Evolutionary conservation across 2,113 vertebrate species (phyloP).

Genomic region (Sialia sialis): DNA sequence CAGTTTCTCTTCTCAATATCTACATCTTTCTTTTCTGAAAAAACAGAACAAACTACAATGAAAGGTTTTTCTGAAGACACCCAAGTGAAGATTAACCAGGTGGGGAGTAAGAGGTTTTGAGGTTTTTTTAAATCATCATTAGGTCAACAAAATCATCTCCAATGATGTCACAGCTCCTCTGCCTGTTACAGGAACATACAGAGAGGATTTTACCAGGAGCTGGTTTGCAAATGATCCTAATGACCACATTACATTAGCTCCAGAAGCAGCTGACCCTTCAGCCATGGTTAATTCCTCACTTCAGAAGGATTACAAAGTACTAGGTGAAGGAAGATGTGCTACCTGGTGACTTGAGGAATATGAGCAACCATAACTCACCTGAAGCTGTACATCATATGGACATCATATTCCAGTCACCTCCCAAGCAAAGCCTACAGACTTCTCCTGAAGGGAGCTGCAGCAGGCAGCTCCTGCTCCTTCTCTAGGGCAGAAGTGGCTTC

Average conservation of each 20-base stretch:
- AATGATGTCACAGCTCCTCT: neutral
- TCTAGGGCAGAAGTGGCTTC: neutral
- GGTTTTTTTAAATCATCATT: neutral
- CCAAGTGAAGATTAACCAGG: neutral
- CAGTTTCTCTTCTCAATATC: neutral
- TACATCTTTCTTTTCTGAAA: neutral
- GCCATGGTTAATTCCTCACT: neutral
- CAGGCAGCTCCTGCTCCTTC: neutral
- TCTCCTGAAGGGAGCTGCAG: neutral
- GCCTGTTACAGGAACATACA: neutral
- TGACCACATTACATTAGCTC: neutral
- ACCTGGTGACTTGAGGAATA: neutral
- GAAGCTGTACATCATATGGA: rapidly evolving
- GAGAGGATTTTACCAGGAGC: neutral
- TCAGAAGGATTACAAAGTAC: neutral
- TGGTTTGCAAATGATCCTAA: neutral
- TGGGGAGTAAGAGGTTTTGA: neutral
- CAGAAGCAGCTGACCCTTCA: neutral
- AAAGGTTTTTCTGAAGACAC: neutral
- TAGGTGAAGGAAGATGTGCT: neutral
- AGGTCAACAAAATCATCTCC: neutral
- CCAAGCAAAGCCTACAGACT: neutral
- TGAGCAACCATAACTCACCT: neutral
- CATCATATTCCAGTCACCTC: neutral
- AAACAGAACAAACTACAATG: neutral